phyloP scores from a whole-genome alignment of 2,888 invertebrate species.

The Oscheius onirici region DNA sequence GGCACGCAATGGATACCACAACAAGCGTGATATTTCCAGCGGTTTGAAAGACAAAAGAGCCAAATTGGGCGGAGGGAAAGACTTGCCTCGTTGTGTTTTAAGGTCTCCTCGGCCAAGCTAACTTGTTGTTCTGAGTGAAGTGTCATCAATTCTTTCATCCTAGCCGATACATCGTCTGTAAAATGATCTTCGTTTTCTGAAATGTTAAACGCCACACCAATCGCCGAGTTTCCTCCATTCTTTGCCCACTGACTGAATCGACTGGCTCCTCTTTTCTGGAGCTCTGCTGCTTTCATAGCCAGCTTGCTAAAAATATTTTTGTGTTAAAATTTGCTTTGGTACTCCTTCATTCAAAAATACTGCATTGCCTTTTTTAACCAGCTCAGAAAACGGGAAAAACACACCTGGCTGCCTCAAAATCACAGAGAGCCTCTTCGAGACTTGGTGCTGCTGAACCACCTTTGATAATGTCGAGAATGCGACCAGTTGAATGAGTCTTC shows the following conservation, averaged over 20 bases:
- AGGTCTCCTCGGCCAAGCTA: constrained; percentile 15
- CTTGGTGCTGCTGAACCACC: background rate
- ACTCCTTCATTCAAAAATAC: background rate
- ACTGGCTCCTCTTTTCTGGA: constrained; percentile 13
- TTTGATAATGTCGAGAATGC: constrained; percentile 15
- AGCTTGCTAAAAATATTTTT: constrained; percentile 24
- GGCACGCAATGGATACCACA: constrained; percentile 27
- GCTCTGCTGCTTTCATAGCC: constrained; percentile 23
- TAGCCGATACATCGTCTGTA: constrained; percentile 25
- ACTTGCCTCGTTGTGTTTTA: constrained; percentile 17
- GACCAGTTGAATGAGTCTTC: constrained; percentile 25
- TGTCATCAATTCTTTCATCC: constrained; percentile 23
- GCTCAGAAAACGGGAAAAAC: no score
- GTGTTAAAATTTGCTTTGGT: background rate
- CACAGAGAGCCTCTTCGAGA: constrained; percentile 24
- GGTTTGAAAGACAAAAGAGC: background rate
- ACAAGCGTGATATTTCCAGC: constrained; percentile 12
- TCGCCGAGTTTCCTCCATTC: constrained; percentile 24
- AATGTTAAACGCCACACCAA: constrained; percentile 17
- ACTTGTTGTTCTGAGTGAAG: constrained; percentile 24
- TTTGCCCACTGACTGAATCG: constrained; percentile 27
- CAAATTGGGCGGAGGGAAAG: background rate
- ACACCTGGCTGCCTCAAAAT: constrained; percentile 27
- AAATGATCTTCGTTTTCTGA: background rate
- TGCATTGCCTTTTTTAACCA: background rate